Evolutionary conservation across 2,888 invertebrate genomes (phyloP), one percentile per base, ranked within the genome.

Genomic region (Anarsia innoxiella): DNA sequence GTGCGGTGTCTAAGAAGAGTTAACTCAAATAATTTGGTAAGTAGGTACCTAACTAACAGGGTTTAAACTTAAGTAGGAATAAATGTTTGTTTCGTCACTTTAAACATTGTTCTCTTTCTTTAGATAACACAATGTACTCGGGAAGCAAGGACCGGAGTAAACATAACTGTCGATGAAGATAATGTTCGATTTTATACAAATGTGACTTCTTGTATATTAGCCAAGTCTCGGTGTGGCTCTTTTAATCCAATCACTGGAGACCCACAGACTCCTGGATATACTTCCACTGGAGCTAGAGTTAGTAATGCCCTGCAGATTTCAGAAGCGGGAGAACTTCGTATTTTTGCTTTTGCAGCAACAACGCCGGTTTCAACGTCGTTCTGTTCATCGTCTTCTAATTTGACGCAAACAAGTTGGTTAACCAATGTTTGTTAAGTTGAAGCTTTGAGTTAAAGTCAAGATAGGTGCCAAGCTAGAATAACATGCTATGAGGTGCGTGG

Each of bases 161-260:
- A 83, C 41, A 74, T 87, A 40, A 73, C 78, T 12, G 34, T 77
- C 10, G 86, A 87, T 48, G 70, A 66, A 10, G 86, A 87, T 44
- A 87, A 86, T 51, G 70, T 87, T n/a, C 58, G 72, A 19, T 86
- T 88, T 52, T 88, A 77, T 53, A 88, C 86, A 15, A 90, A 91
- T 57, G 87, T 90, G 19, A 90, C 90, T 2, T 88, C 89, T 6
- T 90, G 90, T 57, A 85, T 91, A 42, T 63, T 91, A 39, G 89
- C 90, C 1, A 88, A 86, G 53, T 69, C 89, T 1, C 80, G 90
- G 36, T 91, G 90, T 66, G 82, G 87, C 31, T 68, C 77, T 1
- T 87, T 78, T 56, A 90, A 90, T 61, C 90, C 90, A 2, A 89
- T 90, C 37, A 89, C 90, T 1, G 90, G 90, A 9, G 88, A 88